phyloP scores from a whole-genome alignment of 2,113 vertebrate genomes.

The Cinclus cinclus region DNA sequence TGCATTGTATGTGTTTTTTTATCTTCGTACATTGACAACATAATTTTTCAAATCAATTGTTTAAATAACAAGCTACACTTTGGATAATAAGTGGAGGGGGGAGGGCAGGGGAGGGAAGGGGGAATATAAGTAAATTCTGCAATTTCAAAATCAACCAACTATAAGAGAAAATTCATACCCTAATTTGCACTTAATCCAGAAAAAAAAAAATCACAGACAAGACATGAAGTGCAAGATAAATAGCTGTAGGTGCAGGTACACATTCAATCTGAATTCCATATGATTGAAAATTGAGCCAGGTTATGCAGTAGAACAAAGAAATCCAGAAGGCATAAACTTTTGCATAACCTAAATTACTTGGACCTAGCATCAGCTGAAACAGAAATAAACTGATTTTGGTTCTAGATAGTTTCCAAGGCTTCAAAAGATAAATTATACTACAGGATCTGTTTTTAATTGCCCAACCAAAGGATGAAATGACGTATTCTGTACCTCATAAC shows the following conservation, averaged over 20 bases:
- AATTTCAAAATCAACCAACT: background rate
- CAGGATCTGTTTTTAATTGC: background rate
- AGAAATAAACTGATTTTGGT: background rate
- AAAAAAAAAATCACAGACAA: background rate
- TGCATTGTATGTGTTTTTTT: background rate
- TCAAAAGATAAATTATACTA: background rate
- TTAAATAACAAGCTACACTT: background rate
- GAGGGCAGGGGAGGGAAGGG: rapidly evolving
- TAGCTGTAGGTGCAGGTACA: background rate
- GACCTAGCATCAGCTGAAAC: background rate
- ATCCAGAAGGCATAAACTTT: background rate
- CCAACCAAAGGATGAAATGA: background rate
- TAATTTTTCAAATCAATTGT: background rate
- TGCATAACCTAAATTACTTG: background rate
- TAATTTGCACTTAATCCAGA: background rate
- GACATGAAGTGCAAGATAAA: background rate
- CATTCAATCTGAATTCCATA: background rate
- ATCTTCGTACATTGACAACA: background rate
- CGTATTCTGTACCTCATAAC: background rate
- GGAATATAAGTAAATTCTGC: background rate
- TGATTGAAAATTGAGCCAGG: background rate
- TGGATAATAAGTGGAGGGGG: background rate
- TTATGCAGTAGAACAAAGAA: background rate
- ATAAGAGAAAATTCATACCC: background rate
- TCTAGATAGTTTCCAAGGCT: background rate